phyloP scores from a whole-genome alignment of 1,140 invertebrate genomes.

The Carcinoscorpius rotundicauda region DNA sequence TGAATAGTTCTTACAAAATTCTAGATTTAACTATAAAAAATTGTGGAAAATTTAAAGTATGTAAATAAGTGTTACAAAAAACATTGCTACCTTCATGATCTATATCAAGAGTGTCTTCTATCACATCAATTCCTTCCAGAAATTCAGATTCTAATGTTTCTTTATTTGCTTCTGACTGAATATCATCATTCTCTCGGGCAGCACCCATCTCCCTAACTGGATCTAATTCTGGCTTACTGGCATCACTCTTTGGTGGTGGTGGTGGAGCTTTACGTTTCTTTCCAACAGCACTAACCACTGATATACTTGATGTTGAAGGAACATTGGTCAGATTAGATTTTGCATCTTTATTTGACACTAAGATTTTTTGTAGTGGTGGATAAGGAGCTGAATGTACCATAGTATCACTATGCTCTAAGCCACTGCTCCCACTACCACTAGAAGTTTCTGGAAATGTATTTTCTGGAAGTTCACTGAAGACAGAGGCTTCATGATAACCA shows the following conservation, averaged over 20 bases:
- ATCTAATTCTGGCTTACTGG: too few species aligned
- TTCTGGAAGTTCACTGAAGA: conserved; percentile 45
- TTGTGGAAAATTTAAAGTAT: too few species aligned
- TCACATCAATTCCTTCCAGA: too few species aligned
- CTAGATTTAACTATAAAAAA: too few species aligned
- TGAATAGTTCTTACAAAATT: too few species aligned
- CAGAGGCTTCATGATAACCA: conserved; percentile 58
- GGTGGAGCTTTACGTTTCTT: conserved; percentile 25
- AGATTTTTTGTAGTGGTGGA: conserved; percentile 5
- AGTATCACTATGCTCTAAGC: conserved; percentile 3
- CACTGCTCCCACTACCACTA: not conserved
- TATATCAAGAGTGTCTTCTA: too few species aligned
- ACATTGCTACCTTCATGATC: too few species aligned
- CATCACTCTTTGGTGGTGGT: conserved; percentile 13
- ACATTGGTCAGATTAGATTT: conserved; percentile 20
- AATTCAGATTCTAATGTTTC: too few species aligned
- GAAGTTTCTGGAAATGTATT: conserved; percentile 22
- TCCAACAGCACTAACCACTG: conserved; percentile 20
- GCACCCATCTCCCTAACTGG: too few species aligned
- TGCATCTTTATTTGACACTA: not conserved
- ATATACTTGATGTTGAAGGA: conserved; percentile 20
- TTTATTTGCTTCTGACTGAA: too few species aligned
- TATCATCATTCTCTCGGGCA: too few species aligned
- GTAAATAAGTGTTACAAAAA: too few species aligned
- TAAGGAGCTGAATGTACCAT: conserved; percentile 19